Evolutionary conservation across 2,797 vertebrate species (phyloP).

Genomic region (Syngnathus rostellatus): DNA sequence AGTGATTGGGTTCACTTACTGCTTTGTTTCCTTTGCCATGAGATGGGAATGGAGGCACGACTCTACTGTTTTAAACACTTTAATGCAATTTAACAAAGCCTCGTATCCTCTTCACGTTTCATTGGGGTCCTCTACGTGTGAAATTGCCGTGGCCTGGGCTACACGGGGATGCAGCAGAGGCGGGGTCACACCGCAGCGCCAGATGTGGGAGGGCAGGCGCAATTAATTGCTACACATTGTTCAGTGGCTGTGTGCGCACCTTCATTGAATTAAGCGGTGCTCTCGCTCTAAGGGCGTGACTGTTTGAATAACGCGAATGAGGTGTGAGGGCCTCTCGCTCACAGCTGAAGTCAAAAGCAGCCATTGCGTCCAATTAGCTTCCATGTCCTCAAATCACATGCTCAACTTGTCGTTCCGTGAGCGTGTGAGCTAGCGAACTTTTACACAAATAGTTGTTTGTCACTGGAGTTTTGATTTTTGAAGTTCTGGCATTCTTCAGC

Average conservation of each 20-base stretch:
- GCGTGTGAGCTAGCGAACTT: slow-evolving; percentile 43
- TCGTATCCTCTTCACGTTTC: slow-evolving; percentile 73
- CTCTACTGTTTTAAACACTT: slow-evolving; percentile 65
- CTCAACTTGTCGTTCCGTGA: slow-evolving; percentile 58
- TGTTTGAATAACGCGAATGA: slow-evolving; percentile 60
- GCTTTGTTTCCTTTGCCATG: slow-evolving; percentile 51
- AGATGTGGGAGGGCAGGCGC: slow-evolving; percentile 72
- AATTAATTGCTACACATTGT: slow-evolving; percentile 76
- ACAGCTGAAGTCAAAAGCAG: slow-evolving; percentile 66
- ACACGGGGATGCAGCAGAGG: slow-evolving; percentile 43
- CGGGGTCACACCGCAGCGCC: slow-evolving; percentile 57
- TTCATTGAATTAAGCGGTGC: slow-evolving; percentile 62
- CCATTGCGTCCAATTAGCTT: slow-evolving; percentile 62
- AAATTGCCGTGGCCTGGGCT: slow-evolving; percentile 59
- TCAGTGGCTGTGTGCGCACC: slow-evolving; percentile 70
- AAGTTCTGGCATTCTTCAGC: background rate
- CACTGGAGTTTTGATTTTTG: background rate
- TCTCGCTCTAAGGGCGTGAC: slow-evolving; percentile 59
- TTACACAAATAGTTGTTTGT: slow-evolving; percentile 3
- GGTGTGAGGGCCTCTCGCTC: slow-evolving; percentile 57
- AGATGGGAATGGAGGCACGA: slow-evolving; percentile 6
- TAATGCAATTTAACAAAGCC: slow-evolving; percentile 79
- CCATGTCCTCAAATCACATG: slow-evolving; percentile 58
- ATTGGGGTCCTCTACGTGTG: slow-evolving; percentile 69
- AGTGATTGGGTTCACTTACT: slow-evolving; percentile 44